phyloP scores from a whole-genome alignment of 2,888 invertebrate species.

The Graphium colonna region DNA sequence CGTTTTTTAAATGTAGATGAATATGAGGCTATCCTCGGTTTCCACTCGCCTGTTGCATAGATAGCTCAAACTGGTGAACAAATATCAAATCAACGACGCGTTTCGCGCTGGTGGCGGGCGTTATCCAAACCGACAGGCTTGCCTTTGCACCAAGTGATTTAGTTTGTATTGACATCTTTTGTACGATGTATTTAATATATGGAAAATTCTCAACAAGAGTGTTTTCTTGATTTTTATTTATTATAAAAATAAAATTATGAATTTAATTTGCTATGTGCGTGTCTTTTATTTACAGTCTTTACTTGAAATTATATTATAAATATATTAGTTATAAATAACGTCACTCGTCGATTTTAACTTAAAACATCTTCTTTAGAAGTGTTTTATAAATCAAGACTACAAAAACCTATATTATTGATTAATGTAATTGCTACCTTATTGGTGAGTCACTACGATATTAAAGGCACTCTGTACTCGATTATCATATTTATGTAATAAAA shows the following conservation, averaged over 20 bases:
- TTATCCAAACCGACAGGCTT: slow-evolving; percentile 71
- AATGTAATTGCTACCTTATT: too few species aligned
- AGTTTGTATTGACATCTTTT: slow-evolving; percentile 79
- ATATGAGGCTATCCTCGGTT: slow-evolving; percentile 75
- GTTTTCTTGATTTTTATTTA: slow-evolving; percentile 78
- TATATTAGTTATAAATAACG: too few species aligned
- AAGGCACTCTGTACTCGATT: too few species aligned
- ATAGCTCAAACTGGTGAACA: slow-evolving; percentile 47
- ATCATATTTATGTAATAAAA: too few species aligned
- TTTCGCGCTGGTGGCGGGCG: slow-evolving; percentile 38
- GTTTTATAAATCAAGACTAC: too few species aligned
- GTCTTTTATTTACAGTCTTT: slow-evolving; percentile 37
- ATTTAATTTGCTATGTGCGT: slow-evolving; percentile 72
- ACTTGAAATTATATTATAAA: too few species aligned
- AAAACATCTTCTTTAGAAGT: too few species aligned
- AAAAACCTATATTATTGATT: too few species aligned
- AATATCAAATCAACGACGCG: slow-evolving; percentile 22
- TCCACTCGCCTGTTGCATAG: slow-evolving; percentile 67
- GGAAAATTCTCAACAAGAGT: slow-evolving; percentile 72
- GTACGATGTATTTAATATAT: slow-evolving; percentile 79
- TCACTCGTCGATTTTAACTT: too few species aligned
- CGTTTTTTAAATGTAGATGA: slow-evolving; percentile 65
- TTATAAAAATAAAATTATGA: slow-evolving; percentile 79
- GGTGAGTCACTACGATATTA: too few species aligned
- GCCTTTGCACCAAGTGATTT: slow-evolving; percentile 81